Conservation (phyloP, 2,888 invertebrate genomes). For the Selenia dentaria region DNA sequence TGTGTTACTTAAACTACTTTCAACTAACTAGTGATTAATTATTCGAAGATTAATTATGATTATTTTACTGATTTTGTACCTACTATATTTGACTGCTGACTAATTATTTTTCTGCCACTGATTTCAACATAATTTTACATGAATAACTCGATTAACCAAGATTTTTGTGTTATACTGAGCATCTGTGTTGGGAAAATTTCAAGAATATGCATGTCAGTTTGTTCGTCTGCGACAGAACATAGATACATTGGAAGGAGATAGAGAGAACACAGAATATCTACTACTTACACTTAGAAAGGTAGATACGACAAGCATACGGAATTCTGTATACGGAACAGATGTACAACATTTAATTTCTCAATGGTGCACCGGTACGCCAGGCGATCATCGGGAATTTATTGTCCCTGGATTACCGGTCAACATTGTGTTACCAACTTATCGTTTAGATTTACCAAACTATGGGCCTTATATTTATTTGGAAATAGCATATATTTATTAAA, state of each 20-base stretch:
- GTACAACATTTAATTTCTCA: conserved; percentile 7
- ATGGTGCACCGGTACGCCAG: background rate
- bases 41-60: no score
- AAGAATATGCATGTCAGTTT: conserved; percentile 53
- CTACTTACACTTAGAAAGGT: conserved; percentile 35
- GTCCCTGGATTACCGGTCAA: no score
- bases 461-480: no score
- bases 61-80: no score
- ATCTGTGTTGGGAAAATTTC: background rate
- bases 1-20: no score
- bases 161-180: background rate
- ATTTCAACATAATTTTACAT: no score
- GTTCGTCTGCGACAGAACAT: conserved; percentile 47
- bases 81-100: no score
- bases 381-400: background rate
- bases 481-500: no score
- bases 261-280: conserved; percentile 33
- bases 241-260: conserved; percentile 51
- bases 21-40: no score
- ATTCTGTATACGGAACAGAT: conserved; percentile 11
- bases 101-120: no score
- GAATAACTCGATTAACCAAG: no score
- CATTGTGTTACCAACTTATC: background rate
- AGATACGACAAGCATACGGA: conserved; percentile 34
- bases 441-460: background rate